These are phyloP conservation scores for Leptestheria dahalacensis DNA, from an alignment of 1,140 invertebrate species.

Conservation along the genomic window DNA sequence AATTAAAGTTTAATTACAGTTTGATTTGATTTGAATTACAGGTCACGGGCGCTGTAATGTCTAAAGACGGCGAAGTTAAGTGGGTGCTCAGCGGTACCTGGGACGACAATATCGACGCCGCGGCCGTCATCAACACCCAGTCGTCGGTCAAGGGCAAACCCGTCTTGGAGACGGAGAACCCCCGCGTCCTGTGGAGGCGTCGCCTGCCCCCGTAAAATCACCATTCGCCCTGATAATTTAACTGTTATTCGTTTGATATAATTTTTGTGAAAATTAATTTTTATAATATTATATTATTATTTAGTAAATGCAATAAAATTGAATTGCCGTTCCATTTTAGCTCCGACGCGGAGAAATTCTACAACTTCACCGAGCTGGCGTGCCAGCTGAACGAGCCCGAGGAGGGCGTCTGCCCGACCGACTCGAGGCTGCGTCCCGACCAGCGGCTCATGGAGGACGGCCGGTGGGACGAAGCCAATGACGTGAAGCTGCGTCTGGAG, in stretches of 20 bases:
- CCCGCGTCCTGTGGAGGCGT: slow-evolving; percentile 71
- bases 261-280: slow-evolving; percentile 2
- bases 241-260: neutral
- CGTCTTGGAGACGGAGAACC: slow-evolving; percentile 76
- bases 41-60: slow-evolving; percentile 53
- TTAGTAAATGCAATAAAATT: neutral
- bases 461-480: slow-evolving; percentile 89
- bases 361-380: slow-evolving; percentile 87
- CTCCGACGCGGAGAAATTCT: slow-evolving; percentile 58
- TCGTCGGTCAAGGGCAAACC: slow-evolving; percentile 51
- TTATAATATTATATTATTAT: slow-evolving; percentile 8
- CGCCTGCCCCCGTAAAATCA: slow-evolving; percentile 50
- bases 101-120: slow-evolving; percentile 89
- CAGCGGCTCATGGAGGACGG: slow-evolving; percentile 96
- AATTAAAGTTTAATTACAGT: neutral
- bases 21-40: slow-evolving; percentile 22
- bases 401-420: slow-evolving; percentile 83
- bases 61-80: slow-evolving; percentile 41
- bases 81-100: slow-evolving; percentile 85
- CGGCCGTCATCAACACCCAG: slow-evolving; percentile 59
- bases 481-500: slow-evolving; percentile 76
- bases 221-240: slow-evolving; percentile 6
- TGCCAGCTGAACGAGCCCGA: slow-evolving; percentile 93
- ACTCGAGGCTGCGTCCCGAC: slow-evolving; percentile 84
- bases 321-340: no score